Conservation (phyloP, 2,888 invertebrate species). For the Brachypalpus laphriformis region DNA sequence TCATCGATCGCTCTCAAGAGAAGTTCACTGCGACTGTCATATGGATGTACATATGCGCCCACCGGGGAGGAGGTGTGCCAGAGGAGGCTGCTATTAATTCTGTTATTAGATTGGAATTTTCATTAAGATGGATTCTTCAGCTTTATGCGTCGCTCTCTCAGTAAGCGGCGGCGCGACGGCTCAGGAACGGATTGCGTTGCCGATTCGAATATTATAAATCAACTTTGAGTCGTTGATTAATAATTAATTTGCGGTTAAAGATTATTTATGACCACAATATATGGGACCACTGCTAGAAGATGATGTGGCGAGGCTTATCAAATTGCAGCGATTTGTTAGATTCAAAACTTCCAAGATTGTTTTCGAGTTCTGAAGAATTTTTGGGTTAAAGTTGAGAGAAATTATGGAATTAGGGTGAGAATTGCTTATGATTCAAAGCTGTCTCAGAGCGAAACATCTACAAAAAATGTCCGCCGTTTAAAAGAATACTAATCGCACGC, state of each 20-base stretch:
- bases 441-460: no score
- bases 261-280: constrained; percentile 62
- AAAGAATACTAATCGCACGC: no score
- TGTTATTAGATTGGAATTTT: constrained; percentile 74
- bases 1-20: constrained; percentile 57
- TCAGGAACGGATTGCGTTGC: constrained; percentile 4
- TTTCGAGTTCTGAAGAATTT: constrained; percentile 25
- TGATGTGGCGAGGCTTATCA: constrained; percentile 29
- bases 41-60: constrained; percentile 21
- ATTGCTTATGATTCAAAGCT: background rate
- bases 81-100: constrained; percentile 70
- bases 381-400: background rate
- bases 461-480: no score
- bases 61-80: constrained; percentile 60
- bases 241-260: constrained; percentile 81
- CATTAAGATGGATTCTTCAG: constrained; percentile 72
- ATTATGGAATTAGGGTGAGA: background rate
- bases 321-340: constrained; percentile 48
- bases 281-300: constrained; percentile 26
- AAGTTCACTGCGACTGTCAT: constrained; percentile 32
- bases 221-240: constrained; percentile 79
- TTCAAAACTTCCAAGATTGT: constrained; percentile 5
- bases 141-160: constrained; percentile 32
- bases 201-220: constrained; percentile 67
- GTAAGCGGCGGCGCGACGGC: background rate